These are phyloP conservation scores for Elaeidobius kamerunicus DNA, from an alignment of 2,888 invertebrate species.

Conservation along the genomic window DNA sequence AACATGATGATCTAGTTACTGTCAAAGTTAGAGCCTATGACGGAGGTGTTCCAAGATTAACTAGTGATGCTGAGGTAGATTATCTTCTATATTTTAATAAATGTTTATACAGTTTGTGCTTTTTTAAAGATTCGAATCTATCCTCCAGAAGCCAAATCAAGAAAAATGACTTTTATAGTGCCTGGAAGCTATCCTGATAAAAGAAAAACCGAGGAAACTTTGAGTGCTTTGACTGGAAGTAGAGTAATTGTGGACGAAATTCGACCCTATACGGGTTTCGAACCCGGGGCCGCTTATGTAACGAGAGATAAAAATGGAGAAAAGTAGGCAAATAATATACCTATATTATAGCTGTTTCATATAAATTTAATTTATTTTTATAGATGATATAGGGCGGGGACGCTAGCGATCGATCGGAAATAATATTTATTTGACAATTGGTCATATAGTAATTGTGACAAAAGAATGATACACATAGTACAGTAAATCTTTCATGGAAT, in stretches of 20 bases:
- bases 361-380: too few relatives aligned
- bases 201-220: conserved; percentile 68
- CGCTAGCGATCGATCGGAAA: too few relatives aligned
- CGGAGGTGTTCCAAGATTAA: conserved; percentile 76
- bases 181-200: conserved; percentile 74
- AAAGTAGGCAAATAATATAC: conserved; percentile 5
- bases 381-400: too few relatives aligned
- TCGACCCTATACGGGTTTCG: conserved; percentile 60
- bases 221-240: conserved; percentile 76
- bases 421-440: too few relatives aligned
- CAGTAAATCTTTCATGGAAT: too few relatives aligned
- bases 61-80: conserved; percentile 68
- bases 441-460: too few relatives aligned
- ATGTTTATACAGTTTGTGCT: not conserved
- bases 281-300: conserved; percentile 56
- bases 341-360: too few relatives aligned
- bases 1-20: conserved; percentile 52
- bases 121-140: conserved; percentile 52
- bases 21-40: conserved; percentile 79
- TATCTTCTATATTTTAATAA: not conserved
- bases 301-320: conserved; percentile 54
- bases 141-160: conserved; percentile 71
- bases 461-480: too few relatives aligned
- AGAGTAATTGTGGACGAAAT: conserved; percentile 73
- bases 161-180: conserved; percentile 78